phyloP scores from a whole-genome alignment of 2,888 invertebrate genomes.

The Callinectes sapidus region DNA sequence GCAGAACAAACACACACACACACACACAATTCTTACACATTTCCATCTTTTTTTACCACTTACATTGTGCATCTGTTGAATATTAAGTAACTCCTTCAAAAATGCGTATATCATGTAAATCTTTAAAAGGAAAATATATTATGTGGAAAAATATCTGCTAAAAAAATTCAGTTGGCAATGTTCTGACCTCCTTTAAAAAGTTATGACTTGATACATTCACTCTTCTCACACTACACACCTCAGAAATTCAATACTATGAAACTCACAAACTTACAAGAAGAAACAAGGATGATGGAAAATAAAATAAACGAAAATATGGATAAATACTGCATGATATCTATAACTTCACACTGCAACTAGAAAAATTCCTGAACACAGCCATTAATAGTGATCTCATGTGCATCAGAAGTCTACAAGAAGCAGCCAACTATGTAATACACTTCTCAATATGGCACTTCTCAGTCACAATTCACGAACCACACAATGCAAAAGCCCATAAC shows the following conservation, averaged over 20 bases:
- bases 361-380: not conserved
- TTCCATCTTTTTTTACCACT: not conserved
- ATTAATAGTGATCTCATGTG: not conserved
- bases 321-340: not conserved
- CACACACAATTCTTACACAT: not conserved
- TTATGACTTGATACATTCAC: not conserved
- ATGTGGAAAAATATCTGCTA: not conserved
- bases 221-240: not conserved
- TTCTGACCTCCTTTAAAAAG: too few species aligned
- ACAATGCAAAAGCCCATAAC: not conserved
- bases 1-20: constrained; percentile 1
- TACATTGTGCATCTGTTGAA: not conserved
- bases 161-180: too few species aligned
- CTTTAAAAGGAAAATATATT: too few species aligned
- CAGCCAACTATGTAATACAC: not conserved
- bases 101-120: not conserved
- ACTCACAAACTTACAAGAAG: not conserved
- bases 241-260: not conserved
- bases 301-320: not conserved
- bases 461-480: not conserved
- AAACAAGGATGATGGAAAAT: not conserved
- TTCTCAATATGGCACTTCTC: not conserved
- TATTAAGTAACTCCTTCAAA: not conserved
- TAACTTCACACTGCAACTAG: not conserved
- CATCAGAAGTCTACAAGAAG: not conserved